Evolutionary conservation across 1,140 invertebrate species (phyloP).

Genomic region (Euschistus heros): DNA sequence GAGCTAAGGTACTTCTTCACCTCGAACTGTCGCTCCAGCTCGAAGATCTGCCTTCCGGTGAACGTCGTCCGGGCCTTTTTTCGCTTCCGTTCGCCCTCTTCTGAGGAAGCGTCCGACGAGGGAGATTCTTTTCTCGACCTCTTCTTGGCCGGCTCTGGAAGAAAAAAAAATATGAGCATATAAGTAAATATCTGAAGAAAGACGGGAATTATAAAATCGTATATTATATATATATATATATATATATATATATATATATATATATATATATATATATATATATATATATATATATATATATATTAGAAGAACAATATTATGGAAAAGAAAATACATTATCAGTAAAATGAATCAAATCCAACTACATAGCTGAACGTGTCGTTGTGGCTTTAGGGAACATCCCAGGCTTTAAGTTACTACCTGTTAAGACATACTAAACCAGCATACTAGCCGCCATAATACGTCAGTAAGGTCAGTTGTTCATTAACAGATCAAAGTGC

Average conservation of each 20-base stretch:
- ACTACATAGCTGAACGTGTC: too few relatives aligned
- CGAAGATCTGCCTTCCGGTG: slow-evolving; percentile 90
- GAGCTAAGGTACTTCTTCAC: slow-evolving; percentile 92
- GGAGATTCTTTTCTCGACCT: slow-evolving; percentile 20
- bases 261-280: slow-evolving; percentile 1
- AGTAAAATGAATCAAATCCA: too few relatives aligned
- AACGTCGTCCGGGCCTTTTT: slow-evolving; percentile 93
- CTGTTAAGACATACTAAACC: too few relatives aligned
- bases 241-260: background rate
- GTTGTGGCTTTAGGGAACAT: too few relatives aligned
- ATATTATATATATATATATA: background rate
- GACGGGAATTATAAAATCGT: background rate
- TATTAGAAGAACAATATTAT: background rate
- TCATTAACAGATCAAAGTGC: too few relatives aligned
- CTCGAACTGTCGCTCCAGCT: slow-evolving; percentile 91
- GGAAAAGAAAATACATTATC: too few relatives aligned
- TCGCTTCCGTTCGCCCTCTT: slow-evolving; percentile 59
- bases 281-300: slow-evolving; percentile 1
- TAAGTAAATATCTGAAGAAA: background rate
- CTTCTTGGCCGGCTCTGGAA: slow-evolving; percentile 7
- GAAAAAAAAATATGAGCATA: background rate
- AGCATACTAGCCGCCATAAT: too few relatives aligned
- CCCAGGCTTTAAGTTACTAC: too few relatives aligned
- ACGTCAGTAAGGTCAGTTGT: too few relatives aligned
- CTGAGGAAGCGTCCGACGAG: slow-evolving; percentile 28